A percentile compares a stretch with the other conserved stretches of the same genome.
Conservation (phyloP, 2,113 vertebrate genomes). For the Myiopsitta monachus region DNA sequence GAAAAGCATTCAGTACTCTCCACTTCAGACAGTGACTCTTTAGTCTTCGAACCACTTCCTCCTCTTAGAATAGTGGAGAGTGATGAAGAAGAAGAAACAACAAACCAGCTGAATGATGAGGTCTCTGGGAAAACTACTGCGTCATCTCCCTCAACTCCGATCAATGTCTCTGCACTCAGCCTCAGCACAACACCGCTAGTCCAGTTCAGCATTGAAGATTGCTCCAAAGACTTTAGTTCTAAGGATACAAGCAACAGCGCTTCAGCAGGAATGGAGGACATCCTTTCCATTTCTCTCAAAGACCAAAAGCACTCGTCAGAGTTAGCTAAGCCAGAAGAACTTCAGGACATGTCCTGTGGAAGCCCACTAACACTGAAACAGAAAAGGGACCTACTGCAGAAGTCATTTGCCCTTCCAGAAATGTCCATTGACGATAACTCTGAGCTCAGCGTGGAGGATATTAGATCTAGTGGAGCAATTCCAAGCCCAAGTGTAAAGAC, state of each 20-base stretch:
- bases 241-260: slow-evolving; percentile 61
- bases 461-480: slow-evolving; percentile 41
- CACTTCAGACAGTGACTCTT: slow-evolving; percentile 93
- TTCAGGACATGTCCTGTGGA: slow-evolving; percentile 71
- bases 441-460: slow-evolving; percentile 65
- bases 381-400: slow-evolving; percentile 90
- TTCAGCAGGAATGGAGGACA: slow-evolving; percentile 43
- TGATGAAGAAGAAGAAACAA: slow-evolving; percentile 87
- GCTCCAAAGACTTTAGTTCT: slow-evolving; percentile 78
- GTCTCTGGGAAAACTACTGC: slow-evolving; percentile 48
- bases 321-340: slow-evolving; percentile 43
- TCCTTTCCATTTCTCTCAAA: slow-evolving; percentile 47
- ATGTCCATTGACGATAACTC: slow-evolving; percentile 83
- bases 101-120: slow-evolving; percentile 62
- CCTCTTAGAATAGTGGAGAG: slow-evolving; percentile 96
- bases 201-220: slow-evolving; percentile 91
- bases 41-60: slow-evolving; percentile 93
- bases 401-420: slow-evolving; percentile 86
- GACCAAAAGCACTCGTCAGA: slow-evolving; percentile 54
- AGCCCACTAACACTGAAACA: slow-evolving; percentile 91
- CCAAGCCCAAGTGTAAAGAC: slow-evolving; percentile 80
- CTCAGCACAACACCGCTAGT: slow-evolving; percentile 83
- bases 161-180: slow-evolving; percentile 74
- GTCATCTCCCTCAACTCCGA: slow-evolving; percentile 71
- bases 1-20: slow-evolving; percentile 93